Evolutionary conservation across 2,888 invertebrate genomes (phyloP).

Genomic region (Drosophila falleni): DNA sequence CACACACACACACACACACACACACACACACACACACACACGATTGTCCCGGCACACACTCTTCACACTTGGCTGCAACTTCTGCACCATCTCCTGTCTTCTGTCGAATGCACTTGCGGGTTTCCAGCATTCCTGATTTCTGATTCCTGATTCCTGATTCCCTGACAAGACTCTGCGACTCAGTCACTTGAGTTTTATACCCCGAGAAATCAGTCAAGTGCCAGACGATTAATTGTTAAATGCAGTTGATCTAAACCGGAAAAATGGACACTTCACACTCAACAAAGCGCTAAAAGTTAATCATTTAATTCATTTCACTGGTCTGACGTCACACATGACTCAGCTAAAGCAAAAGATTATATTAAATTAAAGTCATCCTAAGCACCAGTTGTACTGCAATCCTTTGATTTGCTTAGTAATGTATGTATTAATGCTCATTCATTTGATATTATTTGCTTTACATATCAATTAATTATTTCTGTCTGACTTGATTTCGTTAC

Average conservation of each 20-base stretch:
- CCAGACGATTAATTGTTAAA: constrained; percentile 71
- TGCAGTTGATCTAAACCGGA: constrained; percentile 30
- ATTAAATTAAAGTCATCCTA: neutral
- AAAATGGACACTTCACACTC: constrained; percentile 1
- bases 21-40: neutral
- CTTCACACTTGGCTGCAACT: constrained; percentile 45
- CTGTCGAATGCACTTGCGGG: constrained; percentile 9
- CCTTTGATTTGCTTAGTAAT: neutral
- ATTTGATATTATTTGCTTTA: neutral
- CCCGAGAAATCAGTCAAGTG: constrained; percentile 63
- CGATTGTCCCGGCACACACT: constrained; percentile 13
- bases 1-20: too few relatives aligned
- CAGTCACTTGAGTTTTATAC: constrained; percentile 65
- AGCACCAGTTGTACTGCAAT: neutral
- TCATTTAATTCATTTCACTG: constrained; percentile 15
- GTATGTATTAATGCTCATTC: neutral
- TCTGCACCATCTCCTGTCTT: constrained; percentile 13
- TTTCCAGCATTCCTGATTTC: neutral
- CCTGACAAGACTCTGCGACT: constrained; percentile 17
- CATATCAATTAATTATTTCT: constrained; percentile 6
- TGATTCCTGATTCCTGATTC: constrained; percentile 10
- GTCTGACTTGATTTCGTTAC: neutral
- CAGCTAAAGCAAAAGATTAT: neutral
- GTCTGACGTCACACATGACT: constrained; percentile 12
- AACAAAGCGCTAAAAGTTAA: constrained; percentile 27